These are phyloP conservation scores for Oophaga pumilio DNA, from an alignment of 2,113 vertebrate genomes.

Conservation along the genomic window DNA sequence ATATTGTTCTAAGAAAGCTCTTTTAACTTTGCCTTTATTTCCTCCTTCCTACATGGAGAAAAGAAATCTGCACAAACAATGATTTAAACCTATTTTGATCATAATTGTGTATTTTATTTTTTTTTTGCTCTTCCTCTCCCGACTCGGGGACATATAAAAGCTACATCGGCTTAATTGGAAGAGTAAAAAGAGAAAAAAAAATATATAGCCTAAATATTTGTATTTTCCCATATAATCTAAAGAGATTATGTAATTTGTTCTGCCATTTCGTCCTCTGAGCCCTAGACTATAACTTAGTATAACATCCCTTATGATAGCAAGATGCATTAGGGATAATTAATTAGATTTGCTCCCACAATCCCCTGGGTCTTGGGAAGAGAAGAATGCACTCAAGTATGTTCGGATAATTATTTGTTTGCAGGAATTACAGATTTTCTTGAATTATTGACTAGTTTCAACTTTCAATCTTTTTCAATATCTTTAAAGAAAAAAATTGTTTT, in stretches of 20 bases:
- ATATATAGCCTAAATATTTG: not conserved
- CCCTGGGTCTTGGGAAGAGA: not conserved
- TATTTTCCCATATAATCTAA: conserved; percentile 21
- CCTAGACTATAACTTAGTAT: not conserved
- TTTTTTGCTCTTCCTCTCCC: not conserved
- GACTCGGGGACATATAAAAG: conserved; percentile 18
- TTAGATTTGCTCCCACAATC: conserved; percentile 39
- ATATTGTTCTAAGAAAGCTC: not conserved
- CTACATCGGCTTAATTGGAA: conserved; percentile 19
- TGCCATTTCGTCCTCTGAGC: conserved; percentile 29
- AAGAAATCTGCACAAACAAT: conserved; percentile 12
- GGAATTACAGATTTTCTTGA: conserved; percentile 66
- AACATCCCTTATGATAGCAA: not conserved
- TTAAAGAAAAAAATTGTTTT: conserved; percentile 62
- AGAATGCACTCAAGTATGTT: conserved; percentile 20
- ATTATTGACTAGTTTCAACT: conserved; percentile 44
- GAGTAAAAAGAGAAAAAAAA: not conserved
- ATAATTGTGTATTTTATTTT: conserved; percentile 32
- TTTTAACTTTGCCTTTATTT: not conserved
- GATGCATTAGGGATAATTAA: conserved; percentile 24
- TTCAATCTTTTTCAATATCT: conserved; percentile 64
- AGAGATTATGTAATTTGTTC: conserved; percentile 53
- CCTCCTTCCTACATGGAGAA: not conserved
- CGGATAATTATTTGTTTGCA: conserved; percentile 60
- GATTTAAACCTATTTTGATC: conserved; percentile 36